A percentile compares a stretch with the other conserved stretches of the same genome.
phyloP scores from a whole-genome alignment of 2,113 vertebrate species.

The Pipa parva region DNA sequence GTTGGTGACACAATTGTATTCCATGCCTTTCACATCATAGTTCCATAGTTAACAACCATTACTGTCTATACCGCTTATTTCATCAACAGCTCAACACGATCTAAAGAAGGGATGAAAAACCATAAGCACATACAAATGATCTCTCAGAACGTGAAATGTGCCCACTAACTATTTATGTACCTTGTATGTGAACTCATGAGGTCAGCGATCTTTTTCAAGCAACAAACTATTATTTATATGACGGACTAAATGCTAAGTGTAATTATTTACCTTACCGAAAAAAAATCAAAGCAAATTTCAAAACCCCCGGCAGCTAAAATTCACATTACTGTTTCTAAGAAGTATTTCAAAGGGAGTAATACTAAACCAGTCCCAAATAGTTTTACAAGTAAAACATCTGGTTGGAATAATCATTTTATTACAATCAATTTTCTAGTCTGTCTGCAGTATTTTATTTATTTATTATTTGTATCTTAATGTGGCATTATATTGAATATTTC shows the following conservation, averaged over 20 bases:
- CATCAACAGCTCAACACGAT: too few relatives aligned
- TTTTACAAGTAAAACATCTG: not conserved
- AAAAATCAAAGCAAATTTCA: not conserved
- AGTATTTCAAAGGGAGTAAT: not conserved
- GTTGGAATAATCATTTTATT: slow-evolving; percentile 2
- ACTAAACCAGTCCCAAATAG: not conserved
- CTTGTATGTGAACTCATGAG: not conserved
- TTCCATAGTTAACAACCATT: too few relatives aligned
- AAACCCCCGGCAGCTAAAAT: not conserved
- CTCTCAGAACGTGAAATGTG: not conserved
- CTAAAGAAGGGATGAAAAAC: not conserved
- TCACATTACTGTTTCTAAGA: not conserved
- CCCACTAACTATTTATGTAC: not conserved
- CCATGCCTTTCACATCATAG: too few relatives aligned
- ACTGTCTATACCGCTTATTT: too few relatives aligned
- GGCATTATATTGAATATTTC: not conserved
- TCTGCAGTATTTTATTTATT: slow-evolving; percentile 1
- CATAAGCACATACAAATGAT: not conserved
- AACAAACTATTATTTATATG: slow-evolving; percentile 14
- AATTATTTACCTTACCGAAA: not conserved
- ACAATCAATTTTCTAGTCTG: not conserved
- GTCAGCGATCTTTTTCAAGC: slow-evolving; percentile 26
- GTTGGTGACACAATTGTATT: too few relatives aligned
- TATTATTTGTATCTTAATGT: not conserved
- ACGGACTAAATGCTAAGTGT: not conserved